Base-by-base conservation (phyloP, 2,888 invertebrate species). In the Apomyelois bistriatella region DNA sequence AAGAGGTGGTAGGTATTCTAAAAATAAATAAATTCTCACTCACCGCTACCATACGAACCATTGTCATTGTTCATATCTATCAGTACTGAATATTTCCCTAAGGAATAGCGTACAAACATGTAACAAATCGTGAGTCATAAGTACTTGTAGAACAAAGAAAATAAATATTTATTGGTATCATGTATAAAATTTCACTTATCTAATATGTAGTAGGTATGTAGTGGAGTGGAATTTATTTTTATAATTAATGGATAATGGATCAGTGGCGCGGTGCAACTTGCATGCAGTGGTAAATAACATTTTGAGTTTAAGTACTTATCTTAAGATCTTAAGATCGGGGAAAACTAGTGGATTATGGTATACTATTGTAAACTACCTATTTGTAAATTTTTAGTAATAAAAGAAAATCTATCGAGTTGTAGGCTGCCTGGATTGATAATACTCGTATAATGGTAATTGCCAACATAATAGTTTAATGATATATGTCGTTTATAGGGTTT, bases 41-140 rank as follows among this genome's bases (percentile, higher is more conserved):
- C 66, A 90, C 89, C 79, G 63, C 89, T 90, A 60, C 82, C 82
- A 67, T 83, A 89, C 37, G 85, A 89, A 59, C 76, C 85, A 70
- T 82, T 82, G 68, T 84, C 84, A 69, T 81, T 82, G 66, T 86
- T 77, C 88, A 87, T 88, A 62, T 71, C 54, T 30, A 50, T 16
- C 48, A 32, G 10, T 28, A 41, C 37, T 42, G 16, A 15, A 13
- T 13, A 22, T 43, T 47, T 35, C 41, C 41, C 17, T 32, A 48
- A 22, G 8, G 13, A 8, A 6, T 13, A 50, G 9, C 30, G 40
- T 16, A 30, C 40, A 40, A 50, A 40, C 40, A 30, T 30, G 30
- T 38, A 40, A 30, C n/a, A 17, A 32, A 46, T 32, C 0, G 15
- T 10, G 10, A 15, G 28, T 46, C 32, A 16, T 10, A 15, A 10